Evolutionary conservation across 1,140 invertebrate species (phyloP).

Genomic region (Pseudomyrmex pallidus): DNA sequence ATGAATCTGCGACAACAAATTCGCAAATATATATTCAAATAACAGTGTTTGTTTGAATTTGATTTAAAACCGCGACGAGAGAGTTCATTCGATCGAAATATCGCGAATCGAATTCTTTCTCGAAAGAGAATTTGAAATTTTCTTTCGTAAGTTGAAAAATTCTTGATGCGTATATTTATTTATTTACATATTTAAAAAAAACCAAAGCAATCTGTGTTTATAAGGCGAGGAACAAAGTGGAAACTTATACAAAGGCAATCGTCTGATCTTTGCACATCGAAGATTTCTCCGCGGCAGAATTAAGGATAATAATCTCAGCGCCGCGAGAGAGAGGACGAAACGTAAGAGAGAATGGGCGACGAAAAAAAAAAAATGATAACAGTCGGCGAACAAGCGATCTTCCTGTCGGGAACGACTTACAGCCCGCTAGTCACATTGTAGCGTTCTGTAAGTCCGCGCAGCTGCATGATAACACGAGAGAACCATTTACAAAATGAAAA

Average conservation of each 20-base stretch:
- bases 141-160: neutral
- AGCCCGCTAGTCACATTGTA: conserved; percentile 75
- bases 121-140: too few species aligned
- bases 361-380: conserved; percentile 44
- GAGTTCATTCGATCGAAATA: neutral
- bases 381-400: conserved; percentile 60
- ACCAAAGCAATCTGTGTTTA: conserved; percentile 20
- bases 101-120: neutral
- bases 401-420: conserved; percentile 71
- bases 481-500: conserved; percentile 75
- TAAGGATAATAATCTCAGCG: conserved; percentile 28
- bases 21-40: neutral
- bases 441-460: conserved; percentile 55
- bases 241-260: conserved; percentile 8
- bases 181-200: too few species aligned
- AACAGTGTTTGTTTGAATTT: too few species aligned
- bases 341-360: conserved; percentile 10
- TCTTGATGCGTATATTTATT: neutral
- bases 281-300: conserved; percentile 14
- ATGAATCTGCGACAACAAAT: neutral
- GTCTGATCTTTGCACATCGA: conserved; percentile 44
- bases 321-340: neutral
- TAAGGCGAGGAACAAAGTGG: conserved; percentile 16
- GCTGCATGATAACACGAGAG: conserved; percentile 58
- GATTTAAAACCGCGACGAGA: neutral